A percentile compares a stretch with the other conserved stretches of the same genome.
phyloP scores from a whole-genome alignment of 2,797 vertebrate species.

The Thalassophryne amazonica region DNA sequence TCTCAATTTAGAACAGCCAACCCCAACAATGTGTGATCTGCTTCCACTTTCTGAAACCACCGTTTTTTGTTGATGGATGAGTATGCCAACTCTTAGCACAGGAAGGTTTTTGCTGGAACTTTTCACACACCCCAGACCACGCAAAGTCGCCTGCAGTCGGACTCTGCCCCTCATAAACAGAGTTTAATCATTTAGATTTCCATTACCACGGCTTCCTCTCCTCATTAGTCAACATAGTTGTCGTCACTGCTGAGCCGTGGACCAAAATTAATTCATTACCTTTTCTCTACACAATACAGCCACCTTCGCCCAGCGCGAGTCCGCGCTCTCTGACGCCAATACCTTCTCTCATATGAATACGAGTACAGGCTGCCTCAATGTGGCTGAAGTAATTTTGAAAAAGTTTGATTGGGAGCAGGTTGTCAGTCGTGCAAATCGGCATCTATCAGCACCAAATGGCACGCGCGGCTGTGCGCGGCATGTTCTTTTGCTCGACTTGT shows the following conservation, averaged over 20 bases:
- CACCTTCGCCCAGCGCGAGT: constrained; percentile 50
- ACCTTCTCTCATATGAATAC: no score
- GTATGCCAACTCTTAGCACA: not conserved
- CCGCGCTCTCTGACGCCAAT: constrained; percentile 57
- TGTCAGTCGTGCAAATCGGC: constrained; percentile 63
- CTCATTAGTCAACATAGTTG: constrained; percentile 69
- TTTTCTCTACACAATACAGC: constrained; percentile 59
- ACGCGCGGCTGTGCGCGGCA: constrained; percentile 48
- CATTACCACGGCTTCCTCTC: constrained; percentile 66
- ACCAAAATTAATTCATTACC: constrained; percentile 71
- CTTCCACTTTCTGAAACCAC: no score
- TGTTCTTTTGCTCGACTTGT: constrained; percentile 38
- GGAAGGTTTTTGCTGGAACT: not conserved
- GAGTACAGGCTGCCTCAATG: constrained; percentile 22
- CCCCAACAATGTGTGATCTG: no score
- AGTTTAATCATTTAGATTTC: constrained; percentile 70
- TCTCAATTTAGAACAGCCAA: no score
- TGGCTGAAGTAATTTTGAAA: constrained; percentile 48
- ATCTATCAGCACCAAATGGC: constrained; percentile 49
- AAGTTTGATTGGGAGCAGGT: constrained; percentile 45
- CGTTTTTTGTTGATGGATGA: no score
- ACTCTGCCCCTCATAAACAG: constrained; percentile 37
- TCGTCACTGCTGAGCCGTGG: constrained; percentile 61
- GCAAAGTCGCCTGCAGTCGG: not conserved
- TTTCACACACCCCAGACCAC: not conserved